A percentile compares a stretch with the other conserved stretches of the same genome.
Evolutionary conservation across 1,140 invertebrate species (phyloP).

Genomic region (Dinoponera quadriceps): DNA sequence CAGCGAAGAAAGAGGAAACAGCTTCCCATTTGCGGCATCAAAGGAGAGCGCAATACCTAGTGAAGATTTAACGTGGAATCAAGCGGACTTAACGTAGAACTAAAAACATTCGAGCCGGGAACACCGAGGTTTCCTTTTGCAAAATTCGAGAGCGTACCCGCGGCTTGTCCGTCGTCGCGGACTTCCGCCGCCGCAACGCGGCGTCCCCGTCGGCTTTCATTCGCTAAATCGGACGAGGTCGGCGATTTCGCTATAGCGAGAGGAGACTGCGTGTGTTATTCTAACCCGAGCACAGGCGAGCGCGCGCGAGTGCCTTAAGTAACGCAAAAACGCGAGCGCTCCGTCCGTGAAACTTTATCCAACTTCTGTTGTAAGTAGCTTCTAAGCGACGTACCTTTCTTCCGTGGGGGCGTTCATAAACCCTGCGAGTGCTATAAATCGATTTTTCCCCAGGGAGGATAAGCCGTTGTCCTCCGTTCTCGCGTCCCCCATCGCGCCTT

Average conservation of each 20-base stretch:
- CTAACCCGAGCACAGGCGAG: conserved; percentile 30
- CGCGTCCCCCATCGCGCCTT: background rate
- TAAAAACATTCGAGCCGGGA: no score
- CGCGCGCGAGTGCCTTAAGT: conserved; percentile 44
- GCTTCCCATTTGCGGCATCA: no score
- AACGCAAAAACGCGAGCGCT: conserved; percentile 49
- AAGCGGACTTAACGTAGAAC: no score
- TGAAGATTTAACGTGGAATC: no score
- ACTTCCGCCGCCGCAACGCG: background rate
- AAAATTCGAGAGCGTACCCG: no score
- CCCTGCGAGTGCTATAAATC: conserved; percentile 57
- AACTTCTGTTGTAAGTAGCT: conserved; percentile 60
- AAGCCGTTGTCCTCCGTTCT: conserved; percentile 1
- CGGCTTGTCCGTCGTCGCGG: no score
- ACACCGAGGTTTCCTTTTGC: no score
- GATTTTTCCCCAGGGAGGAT: conserved; percentile 55
- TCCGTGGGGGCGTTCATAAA: conserved; percentile 50
- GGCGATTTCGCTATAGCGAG: conserved; percentile 25
- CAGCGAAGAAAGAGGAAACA: no score
- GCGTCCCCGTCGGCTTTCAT: background rate
- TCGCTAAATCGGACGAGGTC: conserved; percentile 33
- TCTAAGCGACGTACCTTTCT: conserved; percentile 53
- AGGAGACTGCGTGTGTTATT: conserved; percentile 26
- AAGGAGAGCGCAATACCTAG: no score
- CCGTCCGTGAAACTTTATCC: conserved; percentile 58